Evolutionary conservation across 2,113 vertebrate species (phyloP), one percentile per base, ranked within the genome.

Genomic region (Malaclemys terrapin): DNA sequence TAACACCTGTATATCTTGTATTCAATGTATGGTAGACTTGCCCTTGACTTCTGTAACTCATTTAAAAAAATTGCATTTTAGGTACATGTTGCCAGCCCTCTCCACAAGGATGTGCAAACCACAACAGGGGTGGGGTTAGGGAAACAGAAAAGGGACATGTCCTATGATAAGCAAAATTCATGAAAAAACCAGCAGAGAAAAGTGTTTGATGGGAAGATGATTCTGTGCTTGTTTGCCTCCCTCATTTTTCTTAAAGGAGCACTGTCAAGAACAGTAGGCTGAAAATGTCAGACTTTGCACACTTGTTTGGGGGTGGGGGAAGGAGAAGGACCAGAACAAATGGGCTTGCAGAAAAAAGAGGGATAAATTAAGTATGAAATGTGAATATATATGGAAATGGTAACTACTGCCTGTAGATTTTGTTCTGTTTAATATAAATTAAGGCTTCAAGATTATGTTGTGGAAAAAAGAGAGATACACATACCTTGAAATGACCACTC

Each of bases 71-170:
- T 62, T 82, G 38, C 22, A 10, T 24, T 65, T 80, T 80, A n/a
- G 9, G 16, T 6, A 16, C 29, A 5, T 16, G 35, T 5, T 45
- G 49, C 76, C 24, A 47, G 3, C 8, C 80, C 54, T 59, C 0
- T 38, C 45, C 62, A 42, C 14, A 2, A 0, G 5, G 50, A 29
- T 22, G 53, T 78, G 87, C 87, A 88, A 80, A 16, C 0, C 25
- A 38, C 81, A 31, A 20, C 17, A 5, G 65, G 14, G 1, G 14
- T 35, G 54, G 31, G 10, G 14, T 19, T 0, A 0, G 24, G 16
- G 42, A 45, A 75, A 42, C 19, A 75, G 20, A 75, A 42, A 76
- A 45, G 75, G 22, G 20, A 75, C 17, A 4, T 2, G 10, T 22
- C 11, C 1, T 76, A 47, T 76, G 75, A 47, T 76, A 76, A 76